phyloP scores from a whole-genome alignment of 2,888 invertebrate genomes.

The Zeuzera pyrina region DNA sequence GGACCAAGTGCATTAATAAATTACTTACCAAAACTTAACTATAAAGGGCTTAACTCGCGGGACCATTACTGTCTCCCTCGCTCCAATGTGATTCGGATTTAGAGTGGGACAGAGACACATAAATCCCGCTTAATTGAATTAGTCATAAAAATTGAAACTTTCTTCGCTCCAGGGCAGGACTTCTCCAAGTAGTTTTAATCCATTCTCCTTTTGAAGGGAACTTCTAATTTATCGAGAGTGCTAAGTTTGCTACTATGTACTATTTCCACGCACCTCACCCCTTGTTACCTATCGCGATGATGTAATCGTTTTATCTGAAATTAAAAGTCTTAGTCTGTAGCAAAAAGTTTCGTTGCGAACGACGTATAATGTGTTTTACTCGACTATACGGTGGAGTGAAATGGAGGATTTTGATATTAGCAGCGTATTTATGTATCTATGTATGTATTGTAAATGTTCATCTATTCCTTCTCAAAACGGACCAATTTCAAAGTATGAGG shows the following conservation, averaged over 20 bases:
- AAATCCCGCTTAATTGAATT: conserved; percentile 65
- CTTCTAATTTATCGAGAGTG: conserved; percentile 71
- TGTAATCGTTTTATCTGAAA: conserved; percentile 47
- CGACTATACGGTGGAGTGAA: too few species aligned
- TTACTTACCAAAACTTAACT: conserved; percentile 37
- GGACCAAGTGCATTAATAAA: conserved; percentile 37
- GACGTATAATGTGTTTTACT: too few species aligned
- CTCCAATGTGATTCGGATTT: conserved; percentile 34
- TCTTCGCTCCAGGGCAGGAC: conserved; percentile 50
- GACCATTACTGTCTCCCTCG: conserved; percentile 29
- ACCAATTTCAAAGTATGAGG: too few species aligned
- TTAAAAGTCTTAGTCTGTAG: conserved; percentile 26
- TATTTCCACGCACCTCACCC: conserved; percentile 49
- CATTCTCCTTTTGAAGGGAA: conserved; percentile 62
- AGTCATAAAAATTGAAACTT: conserved; percentile 72
- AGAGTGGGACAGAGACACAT: conserved; percentile 41
- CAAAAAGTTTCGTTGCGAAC: too few species aligned
- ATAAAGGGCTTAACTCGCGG: conserved; percentile 34
- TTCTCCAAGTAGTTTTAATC: conserved; percentile 66
- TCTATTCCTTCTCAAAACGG: too few species aligned
- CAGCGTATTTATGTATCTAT: too few species aligned
- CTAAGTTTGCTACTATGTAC: conserved; percentile 59
- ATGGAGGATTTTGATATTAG: too few species aligned
- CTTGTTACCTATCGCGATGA: conserved; percentile 40
- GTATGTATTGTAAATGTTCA: too few species aligned